These are phyloP conservation scores for Ecdyonurus torrentis DNA, from an alignment of 2,888 invertebrate species.

Conservation along the genomic window DNA sequence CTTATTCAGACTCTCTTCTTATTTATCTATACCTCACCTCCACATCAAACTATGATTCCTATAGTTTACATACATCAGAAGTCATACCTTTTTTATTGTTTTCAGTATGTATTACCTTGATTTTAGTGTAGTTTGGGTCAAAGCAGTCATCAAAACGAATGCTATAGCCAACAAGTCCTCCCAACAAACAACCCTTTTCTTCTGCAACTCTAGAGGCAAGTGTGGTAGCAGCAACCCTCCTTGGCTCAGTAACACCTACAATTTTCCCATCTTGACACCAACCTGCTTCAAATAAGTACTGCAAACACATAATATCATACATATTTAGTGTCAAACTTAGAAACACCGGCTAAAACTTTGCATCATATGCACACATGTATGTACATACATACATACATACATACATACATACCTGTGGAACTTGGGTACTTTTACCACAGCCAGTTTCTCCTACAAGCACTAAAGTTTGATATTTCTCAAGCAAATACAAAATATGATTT, in stretches of 20 bases:
- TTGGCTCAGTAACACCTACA: slow-evolving; percentile 83
- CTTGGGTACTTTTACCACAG: slow-evolving; percentile 89
- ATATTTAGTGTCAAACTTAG: no score
- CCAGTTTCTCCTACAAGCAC: slow-evolving; percentile 90
- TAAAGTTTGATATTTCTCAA: slow-evolving; percentile 80
- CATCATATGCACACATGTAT: not conserved
- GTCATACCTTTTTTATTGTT: not conserved
- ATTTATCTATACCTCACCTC: no score
- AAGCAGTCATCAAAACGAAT: slow-evolving; percentile 61
- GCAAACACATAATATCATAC: slow-evolving; percentile 18
- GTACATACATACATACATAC: not conserved
- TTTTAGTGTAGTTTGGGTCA: slow-evolving; percentile 39
- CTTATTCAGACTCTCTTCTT: no score
- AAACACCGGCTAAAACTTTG: not conserved
- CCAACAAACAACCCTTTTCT: slow-evolving; percentile 62
- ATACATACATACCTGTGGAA: slow-evolving; percentile 58
- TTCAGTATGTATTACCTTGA: slow-evolving; percentile 49
- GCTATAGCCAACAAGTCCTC: slow-evolving; percentile 66
- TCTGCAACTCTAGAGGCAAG: slow-evolving; percentile 78
- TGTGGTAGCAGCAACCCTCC: slow-evolving; percentile 77
- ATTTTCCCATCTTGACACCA: slow-evolving; percentile 57
- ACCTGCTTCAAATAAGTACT: slow-evolving; percentile 81
- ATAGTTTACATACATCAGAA: no score
- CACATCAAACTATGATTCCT: no score
- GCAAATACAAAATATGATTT: slow-evolving; percentile 72